Conservation (phyloP, 2,888 invertebrate species). For the Dromius quadrimaculatus region DNA sequence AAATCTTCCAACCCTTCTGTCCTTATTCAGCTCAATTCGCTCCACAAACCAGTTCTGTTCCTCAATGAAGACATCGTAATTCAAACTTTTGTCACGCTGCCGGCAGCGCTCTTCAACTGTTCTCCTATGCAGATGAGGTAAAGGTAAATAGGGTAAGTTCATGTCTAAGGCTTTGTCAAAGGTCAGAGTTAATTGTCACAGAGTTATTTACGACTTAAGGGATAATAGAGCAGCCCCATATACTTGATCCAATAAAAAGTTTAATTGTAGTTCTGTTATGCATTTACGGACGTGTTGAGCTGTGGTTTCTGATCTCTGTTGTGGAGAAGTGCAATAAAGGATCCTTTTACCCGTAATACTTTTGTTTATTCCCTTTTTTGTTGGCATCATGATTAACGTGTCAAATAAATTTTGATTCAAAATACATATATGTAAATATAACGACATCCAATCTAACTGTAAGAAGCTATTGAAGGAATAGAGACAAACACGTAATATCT, state of each 20-base stretch:
- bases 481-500: no score
- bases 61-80: conserved; percentile 59
- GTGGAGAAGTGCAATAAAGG: conserved; percentile 3
- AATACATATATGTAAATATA: no score
- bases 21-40: no score
- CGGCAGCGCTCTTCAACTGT: conserved; percentile 11
- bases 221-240: conserved; percentile 18
- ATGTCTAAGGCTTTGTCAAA: conserved; percentile 32
- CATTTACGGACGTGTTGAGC: neutral
- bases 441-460: no score
- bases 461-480: no score
- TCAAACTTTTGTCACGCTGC: conserved; percentile 58
- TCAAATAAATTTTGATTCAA: conserved; percentile 5
- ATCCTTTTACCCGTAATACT: neutral
- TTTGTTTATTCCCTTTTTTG: conserved; percentile 22
- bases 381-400: conserved; percentile 4
- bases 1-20: no score
- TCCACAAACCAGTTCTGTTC: conserved; percentile 9
- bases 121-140: conserved; percentile 37
- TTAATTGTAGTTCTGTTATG: conserved; percentile 32
- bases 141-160: conserved; percentile 37
- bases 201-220: conserved; percentile 31
- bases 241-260: conserved; percentile 34
- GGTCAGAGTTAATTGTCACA: conserved; percentile 42
- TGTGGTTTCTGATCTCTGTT: conserved; percentile 16